A percentile compares a stretch with the other conserved stretches of the same genome.
Conservation (phyloP, 2,797 vertebrate species). For the Salarias fasciatus region DNA sequence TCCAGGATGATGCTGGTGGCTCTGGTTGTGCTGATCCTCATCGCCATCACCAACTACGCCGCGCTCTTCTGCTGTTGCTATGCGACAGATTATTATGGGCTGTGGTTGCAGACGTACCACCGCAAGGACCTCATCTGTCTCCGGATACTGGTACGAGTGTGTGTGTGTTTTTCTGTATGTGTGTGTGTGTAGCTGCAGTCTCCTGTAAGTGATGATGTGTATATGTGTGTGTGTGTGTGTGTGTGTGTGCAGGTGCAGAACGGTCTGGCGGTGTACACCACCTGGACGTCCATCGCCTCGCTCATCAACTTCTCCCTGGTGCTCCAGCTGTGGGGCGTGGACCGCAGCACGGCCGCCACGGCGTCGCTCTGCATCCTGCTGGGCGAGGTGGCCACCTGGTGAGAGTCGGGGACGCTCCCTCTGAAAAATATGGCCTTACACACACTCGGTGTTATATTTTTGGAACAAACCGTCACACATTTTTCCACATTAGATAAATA, state of each 20-base stretch:
- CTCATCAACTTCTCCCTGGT: conserved; percentile 86
- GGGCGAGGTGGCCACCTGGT: conserved; percentile 76
- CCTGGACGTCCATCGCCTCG: conserved; percentile 85
- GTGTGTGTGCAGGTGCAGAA: conserved; percentile 83
- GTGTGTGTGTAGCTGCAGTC: not conserved
- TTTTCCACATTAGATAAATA: too few species aligned
- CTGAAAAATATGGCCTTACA: too few species aligned
- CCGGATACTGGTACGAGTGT: conserved; percentile 58
- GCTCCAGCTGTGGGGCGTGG: conserved; percentile 78
- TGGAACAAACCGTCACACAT: too few species aligned
- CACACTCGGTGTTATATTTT: too few species aligned
- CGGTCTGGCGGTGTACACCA: conserved; percentile 83
- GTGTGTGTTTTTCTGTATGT: too few species aligned
- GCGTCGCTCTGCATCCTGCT: conserved; percentile 78
- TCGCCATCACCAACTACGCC: conserved; percentile 65
- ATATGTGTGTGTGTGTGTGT: not conserved
- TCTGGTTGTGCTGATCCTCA: conserved; percentile 65
- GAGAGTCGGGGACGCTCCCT: too few species aligned
- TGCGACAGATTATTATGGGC: conserved; percentile 67
- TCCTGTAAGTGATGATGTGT: not conserved
- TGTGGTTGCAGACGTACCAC: conserved; percentile 69
- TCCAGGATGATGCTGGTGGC: conserved; percentile 59
- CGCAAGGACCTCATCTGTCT: conserved; percentile 67
- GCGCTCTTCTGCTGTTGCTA: conserved; percentile 74
- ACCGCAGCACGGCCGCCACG: conserved; percentile 71